Percentiles rank a stretch among this genome's conserved stretches.
Conservation (phyloP, 2,113 vertebrate species). For the rabbit (Oryctolagus cuniculus) region mOryCun1.1 NC_091444.1:67451001-67451500, state of each 20-base stretch:
- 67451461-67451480: conserved; percentile 96
- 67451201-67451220: conserved; percentile 94
- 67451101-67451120: conserved; percentile 98
- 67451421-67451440: conserved; percentile 90
- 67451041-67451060: conserved; percentile 99
- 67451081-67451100: conserved; percentile 95
- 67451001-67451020: conserved; percentile 35
- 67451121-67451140: conserved; percentile 97
- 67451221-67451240: conserved; percentile 91
- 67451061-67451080: conserved; percentile 97
- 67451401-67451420: conserved; percentile 93
- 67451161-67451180: conserved; percentile 96
- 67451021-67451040: conserved; percentile 93
- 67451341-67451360: conserved; percentile 97
- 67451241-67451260: conserved; percentile 96
- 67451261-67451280: conserved; percentile 97
- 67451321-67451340: conserved; percentile 95
- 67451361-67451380: conserved; percentile 95
- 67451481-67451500: conserved; percentile 95
- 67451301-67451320: conserved; percentile 94
- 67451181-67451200: conserved; percentile 96
- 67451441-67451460: conserved; percentile 96
- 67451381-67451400: conserved; percentile 97
- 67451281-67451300: conserved; percentile 98
- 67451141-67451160: conserved; percentile 94